Base-by-base conservation (phyloP, 1,140 invertebrate species). In the Heliconius hewitsoni region DNA sequence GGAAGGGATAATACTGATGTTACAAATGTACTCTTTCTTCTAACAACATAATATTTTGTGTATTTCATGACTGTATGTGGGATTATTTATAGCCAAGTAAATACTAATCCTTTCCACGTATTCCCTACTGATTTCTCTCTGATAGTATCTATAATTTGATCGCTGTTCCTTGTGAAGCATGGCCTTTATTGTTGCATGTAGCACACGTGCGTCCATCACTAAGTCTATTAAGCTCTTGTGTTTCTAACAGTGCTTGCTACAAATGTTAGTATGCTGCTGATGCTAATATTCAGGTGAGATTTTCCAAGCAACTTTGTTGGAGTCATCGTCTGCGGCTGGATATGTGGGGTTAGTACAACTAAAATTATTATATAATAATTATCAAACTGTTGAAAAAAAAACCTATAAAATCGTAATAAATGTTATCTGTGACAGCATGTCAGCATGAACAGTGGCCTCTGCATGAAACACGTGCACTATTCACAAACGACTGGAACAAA, bases 21-120 rank as follows among this genome's bases (percentile, higher is more conserved):
- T 91, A 91, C 93, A 94, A 94, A 94, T 94, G 93, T 94, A 94
- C 93, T 93, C 93, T 94, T 94, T 94, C 93, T 93, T 83, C 85
- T 91, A 88, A 83, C 90, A 90, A 90, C 82, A 82, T 86, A 80
- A 86, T 88, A 81, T 89, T 91, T 90, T 90, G 85, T 90, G 86
- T 89, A 87, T 89, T 90, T 92, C 89, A 91, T 93, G 91, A 90
- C 89, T 92, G 86, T 89, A 91, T 90, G 27, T 30, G 88, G 89
- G 87, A 90, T 86, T 87, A 89, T 87, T 87, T 90, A 81, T 84
- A 90, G 86, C 86, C 85, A 86, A 89, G 89, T 90, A 89, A 89
- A 87, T 84, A 86, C 81, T 81, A 83, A 84, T 85, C 91, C 88
- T 89, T 87, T 85, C 91, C 87, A 84, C 87, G 78, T 89, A 87